Evolutionary conservation across 2,797 vertebrate genomes (phyloP), one percentile per base, ranked within the genome.

Genomic region (Eupleurogrammus muticus): DNA sequence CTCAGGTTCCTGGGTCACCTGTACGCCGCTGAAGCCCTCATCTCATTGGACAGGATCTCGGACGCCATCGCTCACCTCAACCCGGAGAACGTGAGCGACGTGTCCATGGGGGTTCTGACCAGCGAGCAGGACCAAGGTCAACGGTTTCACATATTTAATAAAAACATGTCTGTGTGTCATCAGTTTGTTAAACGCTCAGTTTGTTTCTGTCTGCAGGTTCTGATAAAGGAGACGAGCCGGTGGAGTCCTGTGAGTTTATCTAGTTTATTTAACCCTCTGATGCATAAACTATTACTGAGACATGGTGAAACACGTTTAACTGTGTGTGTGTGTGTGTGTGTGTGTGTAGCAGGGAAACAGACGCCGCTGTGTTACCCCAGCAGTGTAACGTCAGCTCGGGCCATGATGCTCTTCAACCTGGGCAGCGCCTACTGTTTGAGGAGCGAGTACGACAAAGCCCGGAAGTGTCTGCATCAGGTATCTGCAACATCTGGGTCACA

Each of bases 351-450:
- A 90, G 97, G 96, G 87, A 99, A 97, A 87, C 96, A 96, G 80
- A 96, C 95, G 0, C 97, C 97, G 0, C 93, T 97, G 73, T 99
- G 96, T 82, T 99, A 99, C 85, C 98, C 98, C 77, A 98, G 96
- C 83, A 98, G 96, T 0, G 96, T 99, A 88, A 96, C 86, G 2
- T 95, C 96, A 14, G 98, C 98, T 9, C 92, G 97, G 57, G 96
- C 97, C 12, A 98, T 97, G 94, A 98, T 99, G 97, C 93, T 99
- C 0, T 99, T 99, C 85, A 99, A 99, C 88, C 93, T 99, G 2
- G 98, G 97, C 69, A 99, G 97, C 4, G 97, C 98, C 11, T 99
- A 99, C 90, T 99, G 98, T 67, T 86, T 99, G 84, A 92, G 98
- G 80, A 99, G 98, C 42, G 98, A 99, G 81, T 99, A 98, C 2